Percentiles rank a stretch among this genome's conserved stretches.
Conservation (phyloP, 1,140 invertebrate genomes). For the Hylaeus volcanicus region DNA sequence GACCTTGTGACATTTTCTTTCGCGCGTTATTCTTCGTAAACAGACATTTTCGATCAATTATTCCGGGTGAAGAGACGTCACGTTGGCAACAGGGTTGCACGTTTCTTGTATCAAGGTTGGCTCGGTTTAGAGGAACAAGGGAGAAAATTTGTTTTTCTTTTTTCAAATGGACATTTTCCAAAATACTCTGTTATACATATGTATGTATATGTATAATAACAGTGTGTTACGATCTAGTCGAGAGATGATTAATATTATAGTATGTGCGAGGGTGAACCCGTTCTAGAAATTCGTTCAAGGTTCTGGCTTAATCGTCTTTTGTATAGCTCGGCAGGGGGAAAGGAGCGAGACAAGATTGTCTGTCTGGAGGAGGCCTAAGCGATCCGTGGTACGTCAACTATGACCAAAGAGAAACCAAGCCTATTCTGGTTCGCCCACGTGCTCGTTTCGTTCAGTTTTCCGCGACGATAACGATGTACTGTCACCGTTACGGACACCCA, state of each 20-base stretch:
- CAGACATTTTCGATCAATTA: conserved; percentile 34
- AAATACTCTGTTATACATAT: no score
- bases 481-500: not conserved
- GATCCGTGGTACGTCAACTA: conserved; percentile 36
- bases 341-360: not conserved
- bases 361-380: conserved; percentile 27
- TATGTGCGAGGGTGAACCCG: conserved; percentile 2
- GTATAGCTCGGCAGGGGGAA: no score
- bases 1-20: conserved; percentile 23
- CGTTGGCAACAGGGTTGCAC: not conserved
- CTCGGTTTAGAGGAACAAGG: not conserved
- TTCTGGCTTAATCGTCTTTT: conserved; percentile 32
- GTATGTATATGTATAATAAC: no score
- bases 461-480: conserved; percentile 41
- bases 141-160: conserved; percentile 14
- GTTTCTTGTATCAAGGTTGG: conserved; percentile 6
- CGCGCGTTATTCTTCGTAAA: not conserved
- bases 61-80: not conserved
- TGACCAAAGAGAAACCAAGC: conserved; percentile 55
- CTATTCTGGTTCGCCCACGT: conserved; percentile 66
- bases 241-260: no score
- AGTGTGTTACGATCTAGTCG: no score
- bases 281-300: no score
- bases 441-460: conserved; percentile 39
- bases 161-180: no score